Conservation (phyloP, 2,888 invertebrate species). For the Uropetala carovei region DNA sequence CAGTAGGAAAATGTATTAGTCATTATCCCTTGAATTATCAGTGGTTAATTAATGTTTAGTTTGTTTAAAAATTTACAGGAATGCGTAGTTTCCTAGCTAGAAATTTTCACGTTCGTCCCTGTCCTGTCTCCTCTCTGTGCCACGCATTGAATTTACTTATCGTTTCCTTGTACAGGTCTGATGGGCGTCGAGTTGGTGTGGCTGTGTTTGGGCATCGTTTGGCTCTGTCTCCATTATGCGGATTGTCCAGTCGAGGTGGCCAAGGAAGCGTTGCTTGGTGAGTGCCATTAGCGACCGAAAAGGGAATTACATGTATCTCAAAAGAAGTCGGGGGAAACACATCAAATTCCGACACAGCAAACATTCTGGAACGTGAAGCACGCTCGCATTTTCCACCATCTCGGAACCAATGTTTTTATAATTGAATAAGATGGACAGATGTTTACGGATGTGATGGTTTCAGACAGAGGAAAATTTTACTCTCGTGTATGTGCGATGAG, state of each 20-base stretch:
- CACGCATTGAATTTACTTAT: background rate
- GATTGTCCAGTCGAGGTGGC: conserved; percentile 81
- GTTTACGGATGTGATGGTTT: background rate
- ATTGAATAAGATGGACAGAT: background rate
- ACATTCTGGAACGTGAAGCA: too few species aligned
- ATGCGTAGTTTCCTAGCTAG: too few species aligned
- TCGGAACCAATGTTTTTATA: background rate
- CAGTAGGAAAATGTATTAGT: too few species aligned
- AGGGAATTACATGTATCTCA: background rate
- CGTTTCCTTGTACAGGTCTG: conserved; percentile 78
- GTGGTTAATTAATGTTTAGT: too few species aligned
- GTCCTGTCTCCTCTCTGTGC: background rate
- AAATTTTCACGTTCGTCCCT: too few species aligned
- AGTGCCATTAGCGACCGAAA: conserved; percentile 70
- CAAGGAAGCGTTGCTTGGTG: conserved; percentile 86
- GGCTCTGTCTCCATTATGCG: conserved; percentile 83
- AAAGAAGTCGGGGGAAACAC: background rate
- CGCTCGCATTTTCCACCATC: background rate
- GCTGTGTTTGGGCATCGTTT: conserved; percentile 84
- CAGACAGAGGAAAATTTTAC: background rate
- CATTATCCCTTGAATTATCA: too few species aligned
- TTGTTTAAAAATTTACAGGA: too few species aligned
- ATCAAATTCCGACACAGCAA: too few species aligned
- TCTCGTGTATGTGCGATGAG: background rate
- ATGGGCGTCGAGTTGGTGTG: conserved; percentile 85